phyloP scores from a whole-genome alignment of 2,888 invertebrate genomes.

The Baccha elongata region DNA sequence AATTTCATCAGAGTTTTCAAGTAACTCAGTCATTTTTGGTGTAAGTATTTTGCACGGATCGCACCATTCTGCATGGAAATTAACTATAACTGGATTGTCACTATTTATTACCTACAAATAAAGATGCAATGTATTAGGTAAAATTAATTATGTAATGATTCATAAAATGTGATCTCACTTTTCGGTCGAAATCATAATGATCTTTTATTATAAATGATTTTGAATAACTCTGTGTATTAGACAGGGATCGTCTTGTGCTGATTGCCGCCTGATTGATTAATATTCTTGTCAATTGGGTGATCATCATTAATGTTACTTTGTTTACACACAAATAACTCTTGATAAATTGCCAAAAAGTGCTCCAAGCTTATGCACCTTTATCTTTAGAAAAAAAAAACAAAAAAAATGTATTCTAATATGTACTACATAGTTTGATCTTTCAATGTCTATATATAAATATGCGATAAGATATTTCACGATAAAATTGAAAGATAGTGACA shows the following conservation, averaged over 20 bases:
- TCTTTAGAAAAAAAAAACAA: too few species aligned
- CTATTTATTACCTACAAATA: constrained; percentile 88
- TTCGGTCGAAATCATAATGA: constrained; percentile 90
- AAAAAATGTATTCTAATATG: too few species aligned
- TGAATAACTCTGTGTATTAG: constrained; percentile 77
- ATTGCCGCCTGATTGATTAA: constrained; percentile 66
- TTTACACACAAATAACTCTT: too few species aligned
- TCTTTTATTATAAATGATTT: constrained; percentile 85
- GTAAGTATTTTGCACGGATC: constrained; percentile 94
- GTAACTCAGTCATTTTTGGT: constrained; percentile 90
- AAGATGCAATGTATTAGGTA: too few species aligned
- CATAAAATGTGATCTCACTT: constrained; percentile 83
- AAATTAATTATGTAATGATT: too few species aligned
- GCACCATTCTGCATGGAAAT: constrained; percentile 96
- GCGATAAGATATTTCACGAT: too few species aligned
- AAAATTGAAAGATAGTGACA: too few species aligned
- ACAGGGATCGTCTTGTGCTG: constrained; percentile 77
- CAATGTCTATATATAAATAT: too few species aligned
- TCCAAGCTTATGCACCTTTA: too few species aligned
- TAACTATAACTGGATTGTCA: constrained; percentile 92
- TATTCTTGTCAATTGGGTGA: constrained; percentile 7
- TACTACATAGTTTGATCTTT: too few species aligned
- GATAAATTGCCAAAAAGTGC: too few species aligned
- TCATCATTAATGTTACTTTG: too few species aligned
- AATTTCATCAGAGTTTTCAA: constrained; percentile 88